These are phyloP conservation scores for Tachysurus fulvidraco DNA, from an alignment of 2,113 vertebrate genomes.

Conservation along the genomic window DNA sequence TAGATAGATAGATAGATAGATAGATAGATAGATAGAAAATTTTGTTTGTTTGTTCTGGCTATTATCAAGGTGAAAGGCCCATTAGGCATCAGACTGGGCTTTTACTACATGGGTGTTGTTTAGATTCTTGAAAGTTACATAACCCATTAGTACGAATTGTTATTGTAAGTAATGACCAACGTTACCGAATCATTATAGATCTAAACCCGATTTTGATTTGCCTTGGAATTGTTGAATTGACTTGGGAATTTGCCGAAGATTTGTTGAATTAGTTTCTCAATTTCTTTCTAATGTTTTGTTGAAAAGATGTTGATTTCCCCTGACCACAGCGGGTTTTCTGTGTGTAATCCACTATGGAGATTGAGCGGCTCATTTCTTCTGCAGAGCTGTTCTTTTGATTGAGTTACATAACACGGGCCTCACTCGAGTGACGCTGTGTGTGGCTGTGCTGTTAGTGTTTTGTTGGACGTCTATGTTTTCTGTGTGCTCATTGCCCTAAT, in stretches of 20 bases:
- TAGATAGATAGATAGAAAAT: too few relatives aligned
- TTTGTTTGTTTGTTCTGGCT: too few relatives aligned
- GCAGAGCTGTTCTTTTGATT: neutral
- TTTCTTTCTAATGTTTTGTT: neutral
- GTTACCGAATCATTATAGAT: neutral
- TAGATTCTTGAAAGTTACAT: neutral
- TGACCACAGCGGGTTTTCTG: neutral
- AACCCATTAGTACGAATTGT: conserved; percentile 5
- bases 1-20: too few relatives aligned
- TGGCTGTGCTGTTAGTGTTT: conserved; percentile 1
- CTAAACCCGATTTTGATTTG: neutral
- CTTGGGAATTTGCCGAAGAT: neutral
- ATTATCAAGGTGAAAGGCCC: conserved; percentile 29
- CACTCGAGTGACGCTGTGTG: neutral
- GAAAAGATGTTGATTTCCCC: neutral
- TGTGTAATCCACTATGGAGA: neutral
- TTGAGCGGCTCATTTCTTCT: neutral
- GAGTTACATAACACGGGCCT: conserved; percentile 11
- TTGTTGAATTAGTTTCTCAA: neutral
- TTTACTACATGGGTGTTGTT: neutral
- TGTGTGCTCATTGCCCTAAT: conserved; percentile 31
- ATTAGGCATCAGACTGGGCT: neutral
- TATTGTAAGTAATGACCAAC: neutral
- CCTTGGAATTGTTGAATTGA: neutral
- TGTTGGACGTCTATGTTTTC: neutral